Percentiles rank a stretch among this genome's conserved stretches.
phyloP scores from a whole-genome alignment of 2,113 vertebrate genomes.

The Xiphophorus maculatus region DNA sequence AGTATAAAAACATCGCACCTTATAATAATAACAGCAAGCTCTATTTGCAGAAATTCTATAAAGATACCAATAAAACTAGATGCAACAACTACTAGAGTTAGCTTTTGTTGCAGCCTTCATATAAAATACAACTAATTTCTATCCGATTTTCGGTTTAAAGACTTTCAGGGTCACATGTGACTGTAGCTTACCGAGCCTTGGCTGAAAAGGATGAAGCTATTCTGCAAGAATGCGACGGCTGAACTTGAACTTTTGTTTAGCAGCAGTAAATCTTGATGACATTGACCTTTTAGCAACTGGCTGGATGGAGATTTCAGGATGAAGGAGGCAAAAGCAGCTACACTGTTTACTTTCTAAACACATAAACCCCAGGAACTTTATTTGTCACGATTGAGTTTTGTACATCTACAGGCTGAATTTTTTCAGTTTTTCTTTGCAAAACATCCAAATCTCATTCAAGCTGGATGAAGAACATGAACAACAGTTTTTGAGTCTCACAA shows the following conservation, averaged over 20 bases:
- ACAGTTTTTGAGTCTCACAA: background rate
- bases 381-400: background rate
- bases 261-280: background rate
- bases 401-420: background rate
- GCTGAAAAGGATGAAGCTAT: too few species aligned
- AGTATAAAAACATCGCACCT: too few species aligned
- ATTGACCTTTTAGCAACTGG: background rate
- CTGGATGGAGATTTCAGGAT: background rate
- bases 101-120: too few species aligned
- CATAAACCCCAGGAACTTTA: background rate
- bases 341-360: background rate
- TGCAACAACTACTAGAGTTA: too few species aligned
- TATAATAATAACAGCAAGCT: too few species aligned
- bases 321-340: background rate
- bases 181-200: too few species aligned
- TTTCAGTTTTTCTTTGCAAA: background rate
- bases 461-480: background rate
- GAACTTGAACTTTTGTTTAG: background rate
- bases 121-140: too few species aligned
- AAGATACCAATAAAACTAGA: too few species aligned
- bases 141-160: too few species aligned
- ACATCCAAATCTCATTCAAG: background rate
- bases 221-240: too few species aligned
- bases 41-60: too few species aligned
- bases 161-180: too few species aligned